Percentiles rank a stretch among this genome's conserved stretches.
phyloP scores from a whole-genome alignment of 2,797 vertebrate genomes.

The Epinephelus coioides region DNA sequence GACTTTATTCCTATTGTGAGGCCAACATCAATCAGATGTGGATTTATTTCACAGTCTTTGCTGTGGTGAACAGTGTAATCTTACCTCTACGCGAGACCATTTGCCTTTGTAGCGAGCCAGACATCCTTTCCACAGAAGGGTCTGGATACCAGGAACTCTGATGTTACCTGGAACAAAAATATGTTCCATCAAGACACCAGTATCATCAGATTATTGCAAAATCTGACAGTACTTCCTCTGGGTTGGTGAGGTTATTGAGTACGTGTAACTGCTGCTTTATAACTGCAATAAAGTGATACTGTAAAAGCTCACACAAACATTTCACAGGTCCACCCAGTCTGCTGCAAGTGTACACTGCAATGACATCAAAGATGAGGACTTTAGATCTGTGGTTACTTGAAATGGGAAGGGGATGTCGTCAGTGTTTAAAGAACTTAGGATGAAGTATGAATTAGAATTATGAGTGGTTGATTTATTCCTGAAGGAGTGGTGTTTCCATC shows the following conservation, averaged over 20 bases:
- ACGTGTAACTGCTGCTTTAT: conserved; percentile 17
- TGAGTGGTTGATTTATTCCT: neutral
- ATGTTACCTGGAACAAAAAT: conserved; percentile 84
- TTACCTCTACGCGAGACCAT: conserved; percentile 96
- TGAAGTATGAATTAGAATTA: neutral
- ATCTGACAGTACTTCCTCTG: conserved; percentile 3
- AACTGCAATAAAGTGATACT: neutral
- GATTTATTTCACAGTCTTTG: conserved; percentile 1
- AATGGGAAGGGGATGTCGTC: neutral
- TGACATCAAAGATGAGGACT: conserved; percentile 2
- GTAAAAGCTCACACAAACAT: conserved; percentile 20
- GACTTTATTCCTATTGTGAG: conserved; percentile 2
- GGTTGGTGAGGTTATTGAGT: neutral
- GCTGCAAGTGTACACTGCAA: conserved; percentile 8
- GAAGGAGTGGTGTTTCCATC: neutral
- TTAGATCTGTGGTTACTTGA: neutral
- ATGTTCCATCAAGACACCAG: neutral
- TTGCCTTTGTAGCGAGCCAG: conserved; percentile 94
- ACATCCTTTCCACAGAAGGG: conserved; percentile 96
- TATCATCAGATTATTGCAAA: neutral
- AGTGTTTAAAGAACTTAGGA: neutral
- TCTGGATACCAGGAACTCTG: conserved; percentile 90
- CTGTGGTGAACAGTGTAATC: conserved; percentile 19
- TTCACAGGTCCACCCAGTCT: conserved; percentile 16
- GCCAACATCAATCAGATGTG: neutral